Conservation (phyloP, 1,140 invertebrate species). For the Trichoplusia ni region DNA sequence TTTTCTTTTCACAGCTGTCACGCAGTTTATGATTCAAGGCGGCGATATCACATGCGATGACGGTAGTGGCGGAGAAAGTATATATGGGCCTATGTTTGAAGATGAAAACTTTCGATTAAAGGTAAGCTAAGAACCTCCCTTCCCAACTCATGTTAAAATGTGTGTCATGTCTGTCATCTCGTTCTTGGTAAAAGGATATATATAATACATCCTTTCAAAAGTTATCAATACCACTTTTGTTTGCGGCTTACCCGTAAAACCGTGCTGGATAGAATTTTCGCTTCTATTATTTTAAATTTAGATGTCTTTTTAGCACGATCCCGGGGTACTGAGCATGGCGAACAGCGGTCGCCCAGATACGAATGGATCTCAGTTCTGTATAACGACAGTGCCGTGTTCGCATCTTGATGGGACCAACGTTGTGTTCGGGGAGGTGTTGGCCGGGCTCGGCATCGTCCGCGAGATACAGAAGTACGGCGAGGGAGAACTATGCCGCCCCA, state of each 20-base stretch:
- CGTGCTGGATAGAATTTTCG: neutral
- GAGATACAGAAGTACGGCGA: slow-evolving; percentile 85
- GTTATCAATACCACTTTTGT: too few species aligned
- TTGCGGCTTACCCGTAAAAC: too few species aligned
- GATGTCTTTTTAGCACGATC: slow-evolving; percentile 81
- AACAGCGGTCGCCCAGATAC: slow-evolving; percentile 92
- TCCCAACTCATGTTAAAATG: too few species aligned
- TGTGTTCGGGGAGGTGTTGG: slow-evolving; percentile 92
- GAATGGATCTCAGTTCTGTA: slow-evolving; percentile 97
- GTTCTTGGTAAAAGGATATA: too few species aligned
- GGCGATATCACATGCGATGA: slow-evolving; percentile 91
- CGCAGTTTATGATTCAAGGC: slow-evolving; percentile 92
- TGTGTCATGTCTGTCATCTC: too few species aligned
- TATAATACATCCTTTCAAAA: too few species aligned
- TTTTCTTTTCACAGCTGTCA: slow-evolving; percentile 83
- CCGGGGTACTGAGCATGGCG: slow-evolving; percentile 93
- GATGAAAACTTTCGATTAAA: slow-evolving; percentile 93
- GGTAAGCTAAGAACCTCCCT: slow-evolving; percentile 64
- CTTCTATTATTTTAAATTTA: neutral
- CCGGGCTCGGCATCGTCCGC: slow-evolving; percentile 85
- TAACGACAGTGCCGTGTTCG: slow-evolving; percentile 91
- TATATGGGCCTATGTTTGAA: slow-evolving; percentile 94
- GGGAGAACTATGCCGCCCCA: slow-evolving; percentile 82
- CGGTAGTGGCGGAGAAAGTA: slow-evolving; percentile 95
- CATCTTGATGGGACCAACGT: slow-evolving; percentile 96